Evolutionary conservation across 92 coral and sea anemone species (phyloP).

Genomic region (Zoanthus sansibaricus): DNA sequence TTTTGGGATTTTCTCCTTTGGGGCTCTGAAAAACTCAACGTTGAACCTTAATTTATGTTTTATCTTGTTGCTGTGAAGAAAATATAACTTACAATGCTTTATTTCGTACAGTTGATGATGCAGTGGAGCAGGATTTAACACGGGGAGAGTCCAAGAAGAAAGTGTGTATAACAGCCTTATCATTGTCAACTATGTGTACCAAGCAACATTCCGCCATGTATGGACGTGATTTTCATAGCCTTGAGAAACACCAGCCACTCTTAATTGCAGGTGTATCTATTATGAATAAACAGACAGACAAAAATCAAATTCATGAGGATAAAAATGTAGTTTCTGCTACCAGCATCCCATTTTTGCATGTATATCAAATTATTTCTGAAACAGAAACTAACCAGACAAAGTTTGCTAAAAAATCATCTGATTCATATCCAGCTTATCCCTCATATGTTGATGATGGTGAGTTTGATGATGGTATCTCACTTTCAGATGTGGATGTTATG

Average conservation of each 20-base stretch:
- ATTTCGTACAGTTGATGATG: conserved; percentile 5
- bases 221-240: conserved; percentile 42
- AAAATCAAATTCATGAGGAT: neutral
- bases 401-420: conserved; percentile 52
- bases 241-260: conserved; percentile 70
- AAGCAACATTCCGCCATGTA: conserved; percentile 43
- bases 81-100: neutral
- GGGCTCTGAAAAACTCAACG: no score
- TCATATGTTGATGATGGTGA: conserved; percentile 62
- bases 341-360: conserved; percentile 58
- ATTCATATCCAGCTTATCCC: conserved; percentile 52
- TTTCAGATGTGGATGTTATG: conserved; percentile 47
- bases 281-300: neutral
- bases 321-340: conserved; percentile 1
- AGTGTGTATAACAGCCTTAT: conserved; percentile 29
- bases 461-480: conserved; percentile 51
- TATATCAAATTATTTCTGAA: conserved; percentile 73
- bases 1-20: no score
- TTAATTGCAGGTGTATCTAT: conserved; percentile 67
- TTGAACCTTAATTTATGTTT: no score
- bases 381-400: conserved; percentile 30
- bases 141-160: neutral
- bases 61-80: neutral
- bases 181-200: conserved; percentile 30
- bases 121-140: neutral